Base-by-base conservation (phyloP, 2,113 vertebrate genomes). In the Suncus etruscus region DNA sequence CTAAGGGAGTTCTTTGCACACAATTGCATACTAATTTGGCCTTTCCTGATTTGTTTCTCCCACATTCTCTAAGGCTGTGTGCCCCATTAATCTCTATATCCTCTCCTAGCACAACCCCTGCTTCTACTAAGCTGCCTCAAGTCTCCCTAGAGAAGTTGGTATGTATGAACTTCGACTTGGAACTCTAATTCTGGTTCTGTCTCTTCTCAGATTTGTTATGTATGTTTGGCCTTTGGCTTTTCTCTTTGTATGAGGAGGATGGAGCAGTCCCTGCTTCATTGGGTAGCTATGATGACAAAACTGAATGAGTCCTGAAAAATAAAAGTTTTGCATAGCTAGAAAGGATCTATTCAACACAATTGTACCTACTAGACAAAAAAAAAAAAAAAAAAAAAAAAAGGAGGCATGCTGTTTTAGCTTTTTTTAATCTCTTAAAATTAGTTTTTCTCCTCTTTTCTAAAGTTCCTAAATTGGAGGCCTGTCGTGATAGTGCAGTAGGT, bases 391-490 rank as follows among this genome's bases (percentile, higher is more conserved):
- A n/a, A n/a, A n/a, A n/a, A n/a, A n/a, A 14, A 51, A 85, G 8
- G 22, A 0, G 7, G 6, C 32, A 18, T 20, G 63, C 47, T n/a
- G 3, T 84, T n/a, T 73, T 11, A 51, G 22, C 15, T 10, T 51
- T 45, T 39, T 86, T 16, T 8, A 32, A 66, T n/a, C 8, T 6
- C 6, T 69, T 15, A 18, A 61, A 61, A 61, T 61, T 11, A 3
- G 75, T 70, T 88, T 54, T 18, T 65, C 48, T 50, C 32, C 9
- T 90, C 4, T 87, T 90, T 92, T 78, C 29, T 20, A 61, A 61
- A 61, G 58, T 61, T 61, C 58, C 58, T 22, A 61, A 61, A 20
- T 61, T 20, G 18, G 1, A 16, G 58, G 58, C 16, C 58, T 61
- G 58, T 16, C 2, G 58, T 20, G 22, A 61, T 22, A 61, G 58